Percentiles rank a stretch among this genome's conserved stretches.
These are phyloP conservation scores for Cyanistes caeruleus DNA, from an alignment of 2,113 vertebrate species.

Conservation along the genomic window DNA sequence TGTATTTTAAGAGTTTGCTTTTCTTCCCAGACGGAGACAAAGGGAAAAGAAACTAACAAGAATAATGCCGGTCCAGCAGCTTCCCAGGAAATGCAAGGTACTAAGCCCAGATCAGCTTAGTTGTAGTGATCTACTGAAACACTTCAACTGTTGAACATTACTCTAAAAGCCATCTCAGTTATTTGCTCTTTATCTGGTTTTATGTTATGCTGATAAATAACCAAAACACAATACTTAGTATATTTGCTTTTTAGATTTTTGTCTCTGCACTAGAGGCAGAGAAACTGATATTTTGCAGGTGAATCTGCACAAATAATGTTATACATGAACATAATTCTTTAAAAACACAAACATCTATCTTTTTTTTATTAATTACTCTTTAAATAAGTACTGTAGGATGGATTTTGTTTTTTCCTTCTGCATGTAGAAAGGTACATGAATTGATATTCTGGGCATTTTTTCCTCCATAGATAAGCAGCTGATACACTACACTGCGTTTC, in stretches of 20 bases:
- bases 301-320: neutral
- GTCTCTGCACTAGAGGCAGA: neutral
- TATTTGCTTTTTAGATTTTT: neutral
- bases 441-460: neutral
- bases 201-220: neutral
- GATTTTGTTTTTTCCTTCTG: neutral
- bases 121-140: neutral
- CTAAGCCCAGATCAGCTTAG: conserved; percentile 72
- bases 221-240: neutral
- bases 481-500: conserved; percentile 92
- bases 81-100: conserved; percentile 70
- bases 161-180: neutral
- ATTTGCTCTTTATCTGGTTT: neutral
- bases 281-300: neutral
- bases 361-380: neutral
- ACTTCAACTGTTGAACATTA: neutral
- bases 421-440: neutral
- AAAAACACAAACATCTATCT: neutral
- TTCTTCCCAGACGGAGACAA: conserved; percentile 72
- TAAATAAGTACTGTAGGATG: neutral
- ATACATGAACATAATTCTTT: neutral
- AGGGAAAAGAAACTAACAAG: conserved; percentile 79
- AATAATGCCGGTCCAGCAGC: conserved; percentile 51
- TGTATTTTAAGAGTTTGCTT: neutral
- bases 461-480: conserved; percentile 85